Base-by-base conservation (phyloP, 2,888 invertebrate species). In the Oeneis ivallda region DNA sequence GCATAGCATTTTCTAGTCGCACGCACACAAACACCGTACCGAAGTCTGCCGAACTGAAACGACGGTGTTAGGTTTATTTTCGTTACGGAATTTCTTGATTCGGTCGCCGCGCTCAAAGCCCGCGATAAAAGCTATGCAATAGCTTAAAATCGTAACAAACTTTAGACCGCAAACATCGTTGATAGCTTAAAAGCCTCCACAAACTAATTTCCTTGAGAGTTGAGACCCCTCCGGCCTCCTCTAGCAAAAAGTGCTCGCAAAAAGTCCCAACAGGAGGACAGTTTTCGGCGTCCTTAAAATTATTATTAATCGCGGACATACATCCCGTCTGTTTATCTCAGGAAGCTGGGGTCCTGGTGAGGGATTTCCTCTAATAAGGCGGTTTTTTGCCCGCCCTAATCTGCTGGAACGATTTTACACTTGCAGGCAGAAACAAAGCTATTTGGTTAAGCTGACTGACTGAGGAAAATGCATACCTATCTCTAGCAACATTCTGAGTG, bases 221-320 rank as follows among this genome's bases (percentile, higher is more conserved):
- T n/a, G n/a, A n/a, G n/a, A n/a, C n/a, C n/a, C 26, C 75, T 74
- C 72, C 75, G 57, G 37, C 57, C 37, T 7, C 37, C 7, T 7
- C 7, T 1, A 37, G 37, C 37, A 37, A 37, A 37, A 37, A 7
- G 8, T 9, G 71, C 74, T 63, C 54, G 58, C 74, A 70, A 65
- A 86, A 83, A 83, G 74, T 72, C 79, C 70, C 60, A 70, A 64
- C 68, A 64, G 53, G 65, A 71, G 72, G 70, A 70, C 73, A 75
- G 74, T 88, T 91, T 90, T 90, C 87, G 87, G 77, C 65, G 67
- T 75, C 81, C 81, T 72, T 45, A 76, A 88, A 89, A 89, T 89
- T 86, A 90, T 89, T 87, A 91, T 88, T 86, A 91, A 90, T 90
- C 76, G 84, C 72, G 73, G 79, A 79, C 86, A 88, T 87, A 88